Evolutionary conservation across 2,888 invertebrate species (phyloP), one percentile per base, ranked within the genome.

Genomic region (Coecobrya sp.): DNA sequence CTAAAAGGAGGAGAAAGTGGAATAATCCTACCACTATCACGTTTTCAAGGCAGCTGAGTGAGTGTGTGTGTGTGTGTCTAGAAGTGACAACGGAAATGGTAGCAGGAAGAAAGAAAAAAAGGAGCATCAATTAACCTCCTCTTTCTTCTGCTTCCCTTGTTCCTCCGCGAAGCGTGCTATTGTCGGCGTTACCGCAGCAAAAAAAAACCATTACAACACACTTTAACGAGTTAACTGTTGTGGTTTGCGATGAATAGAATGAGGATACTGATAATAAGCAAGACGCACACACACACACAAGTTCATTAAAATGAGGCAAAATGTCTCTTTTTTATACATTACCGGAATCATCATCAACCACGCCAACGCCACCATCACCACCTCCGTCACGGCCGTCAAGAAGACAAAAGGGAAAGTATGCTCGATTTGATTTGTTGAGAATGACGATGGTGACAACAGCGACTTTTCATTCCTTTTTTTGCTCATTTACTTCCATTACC

Each of bases 341-440:
- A 19, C 13, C 55, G 36, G 16, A 13, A 52, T n/a, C 19, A 55
- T 19, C 13, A 1, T 10, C 49, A 13, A 16, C 19, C 19, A 1
- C 68, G 36, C 68, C 36, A 36, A 3, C 30, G 68, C n/a, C 16
- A 30, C 30, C 36, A 36, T 19, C 3, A 52, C 52, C 27, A 65
- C 25, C 19, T 49, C 13, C 10, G 36, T 7, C 36, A 7, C 36
- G 10, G 11, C 49, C 49, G 49, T 49, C 49, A 30, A 70, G 42
- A 19, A 70, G 70, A 52, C 22, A 76, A 49, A 25, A 27, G 19
- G 13, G 45, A 76, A 76, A 76, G 73, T 76, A 79, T 79, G 79
- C 27, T 79, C 52, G 79, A 79, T 79, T 79, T 79, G 52, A 79
- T 49, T 55, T 79, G 79, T 52, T 79, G 79, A 52, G 65, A 30